Percentiles rank a stretch among this genome's conserved stretches.
These are phyloP conservation scores for Danio kyathit DNA, from an alignment of 2,797 vertebrate genomes.

Conservation along the genomic window DNA sequence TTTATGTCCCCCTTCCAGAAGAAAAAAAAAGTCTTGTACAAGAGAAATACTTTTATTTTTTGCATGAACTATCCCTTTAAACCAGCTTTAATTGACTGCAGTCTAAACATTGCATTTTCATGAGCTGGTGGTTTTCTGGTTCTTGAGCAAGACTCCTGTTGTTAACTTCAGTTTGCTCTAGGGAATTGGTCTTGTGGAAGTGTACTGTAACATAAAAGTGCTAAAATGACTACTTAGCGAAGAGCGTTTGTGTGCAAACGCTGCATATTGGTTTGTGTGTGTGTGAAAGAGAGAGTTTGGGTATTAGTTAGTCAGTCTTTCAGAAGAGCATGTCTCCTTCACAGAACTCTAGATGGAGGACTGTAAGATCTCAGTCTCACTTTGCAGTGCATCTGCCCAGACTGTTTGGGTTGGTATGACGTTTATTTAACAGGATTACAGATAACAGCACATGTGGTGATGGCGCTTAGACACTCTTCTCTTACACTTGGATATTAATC, in stretches of 20 bases:
- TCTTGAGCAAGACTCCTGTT: neutral
- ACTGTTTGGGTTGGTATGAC: slow-evolving; percentile 35
- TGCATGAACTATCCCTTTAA: neutral
- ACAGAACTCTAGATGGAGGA: slow-evolving; percentile 30
- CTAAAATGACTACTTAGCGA: slow-evolving; percentile 4
- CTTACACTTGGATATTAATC: slow-evolving; percentile 55
- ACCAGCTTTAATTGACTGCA: slow-evolving; percentile 1
- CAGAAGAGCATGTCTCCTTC: slow-evolving; percentile 34
- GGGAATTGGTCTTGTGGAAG: slow-evolving; percentile 1
- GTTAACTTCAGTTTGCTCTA: slow-evolving; percentile 1
- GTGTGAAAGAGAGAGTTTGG: neutral
- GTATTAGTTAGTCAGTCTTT: slow-evolving; percentile 29
- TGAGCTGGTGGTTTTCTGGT: neutral
- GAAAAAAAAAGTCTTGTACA: neutral
- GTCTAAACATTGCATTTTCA: neutral
- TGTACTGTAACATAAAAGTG: slow-evolving; percentile 22
- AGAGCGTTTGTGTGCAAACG: neutral
- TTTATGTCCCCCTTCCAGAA: neutral
- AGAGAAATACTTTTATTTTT: neutral
- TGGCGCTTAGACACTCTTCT: slow-evolving; percentile 49
- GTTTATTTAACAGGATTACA: slow-evolving; percentile 54
- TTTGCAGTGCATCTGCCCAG: slow-evolving; percentile 34
- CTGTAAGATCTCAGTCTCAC: slow-evolving; percentile 39
- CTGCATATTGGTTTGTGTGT: slow-evolving; percentile 7
- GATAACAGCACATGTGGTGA: slow-evolving; percentile 55